These are phyloP conservation scores for Terebella lapidaria DNA, from an alignment of 2,888 invertebrate genomes.

Conservation along the genomic window DNA sequence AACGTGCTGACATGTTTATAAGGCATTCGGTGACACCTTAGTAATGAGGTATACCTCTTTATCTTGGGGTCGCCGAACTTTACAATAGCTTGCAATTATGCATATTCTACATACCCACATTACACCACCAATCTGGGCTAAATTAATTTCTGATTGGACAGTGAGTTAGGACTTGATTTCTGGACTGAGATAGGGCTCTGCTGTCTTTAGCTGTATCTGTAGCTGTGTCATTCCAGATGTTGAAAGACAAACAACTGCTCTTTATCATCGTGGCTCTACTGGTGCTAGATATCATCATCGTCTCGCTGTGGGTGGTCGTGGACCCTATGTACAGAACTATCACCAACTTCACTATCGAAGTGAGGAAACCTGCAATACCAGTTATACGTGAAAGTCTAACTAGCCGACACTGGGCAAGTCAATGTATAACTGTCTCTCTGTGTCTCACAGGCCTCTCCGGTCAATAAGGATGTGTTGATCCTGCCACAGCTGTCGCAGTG, in stretches of 20 bases:
- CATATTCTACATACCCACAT: no score
- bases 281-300: conserved; percentile 75
- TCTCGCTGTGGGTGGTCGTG: conserved; percentile 76
- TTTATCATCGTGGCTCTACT: conserved; percentile 76
- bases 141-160: no score
- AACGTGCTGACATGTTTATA: background rate
- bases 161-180: no score
- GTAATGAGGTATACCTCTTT: no score
- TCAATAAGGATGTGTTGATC: conserved; percentile 45
- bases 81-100: background rate
- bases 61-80: no score
- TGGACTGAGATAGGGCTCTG: no score
- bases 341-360: conserved; percentile 61
- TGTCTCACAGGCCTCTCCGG: conserved; percentile 16
- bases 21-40: background rate
- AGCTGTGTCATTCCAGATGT: conserved; percentile 64
- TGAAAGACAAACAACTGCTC: conserved; percentile 84
- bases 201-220: no score
- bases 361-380: background rate
- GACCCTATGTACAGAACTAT: conserved; percentile 85
- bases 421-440: background rate
- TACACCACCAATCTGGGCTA: no score
- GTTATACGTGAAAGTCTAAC: background rate
- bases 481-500: conserved; percentile 76
- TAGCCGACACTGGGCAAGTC: background rate